Evolutionary conservation across 2,888 invertebrate species (phyloP), one percentile per base, ranked within the genome.

Genomic region (Lysandra bellargus): DNA sequence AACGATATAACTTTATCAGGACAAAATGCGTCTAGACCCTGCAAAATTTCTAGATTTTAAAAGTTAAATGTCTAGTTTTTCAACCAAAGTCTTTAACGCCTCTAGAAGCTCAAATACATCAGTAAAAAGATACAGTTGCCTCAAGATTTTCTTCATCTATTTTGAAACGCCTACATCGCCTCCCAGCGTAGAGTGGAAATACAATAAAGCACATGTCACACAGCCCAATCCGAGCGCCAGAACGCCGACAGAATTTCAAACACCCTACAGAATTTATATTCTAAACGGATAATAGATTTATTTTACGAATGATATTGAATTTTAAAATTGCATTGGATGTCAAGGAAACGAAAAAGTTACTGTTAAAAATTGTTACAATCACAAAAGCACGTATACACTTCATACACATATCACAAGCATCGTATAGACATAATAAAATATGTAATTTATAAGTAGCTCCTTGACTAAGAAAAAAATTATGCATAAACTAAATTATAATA

Each of bases 151-250:
- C 57, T 57, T 14, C 17, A 17, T 57, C 57, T 57, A 57, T 57
- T 57, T 57, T 57, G 4, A 30, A 64, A 64, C 9, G 9, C 30
- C 12, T 9, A 9, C 64, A 30, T 30, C 30, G 12, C 30, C 69
- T 69, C 69, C 33, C 14, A 33, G 69, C 33, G 33, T 37, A 80
- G 80, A 85, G 83, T 85, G 84, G 84, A 85, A 88, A 89, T 87
- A 88, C 88, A 89, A 88, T 88, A 88, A 84, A 88, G 87, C 84
- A 86, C 87, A 85, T 86, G 88, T 86, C 87, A 85, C 84, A 80
- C 80, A 80, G 83, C 83, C 84, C 85, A 85, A 85, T 84, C 85
- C 84, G 82, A 84, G 81, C 83, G 84, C 82, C 81, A 53, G 83
- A 79, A 81, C 86, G 85, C 85, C 84, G 81, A 81, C 86, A 87